Base-by-base conservation (phyloP, 2,888 invertebrate species). In the Athalia cordata region DNA sequence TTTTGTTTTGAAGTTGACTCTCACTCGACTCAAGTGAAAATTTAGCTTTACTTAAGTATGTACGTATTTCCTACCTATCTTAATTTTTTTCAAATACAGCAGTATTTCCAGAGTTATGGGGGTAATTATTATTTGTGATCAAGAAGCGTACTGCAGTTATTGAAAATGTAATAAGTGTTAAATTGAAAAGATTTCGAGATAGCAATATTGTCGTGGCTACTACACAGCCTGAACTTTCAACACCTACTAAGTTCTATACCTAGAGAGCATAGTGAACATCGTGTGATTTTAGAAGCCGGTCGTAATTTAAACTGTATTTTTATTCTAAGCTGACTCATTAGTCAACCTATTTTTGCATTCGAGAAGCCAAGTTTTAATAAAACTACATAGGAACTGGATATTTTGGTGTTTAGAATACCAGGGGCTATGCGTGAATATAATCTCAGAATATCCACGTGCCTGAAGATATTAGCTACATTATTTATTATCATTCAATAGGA, bases 301-400 rank as follows among this genome's bases (percentile, higher is more conserved):
- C 75, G 47, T 62, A 62, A 75, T 62, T 61, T 49, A 50, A 29
- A 43, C 15, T 75, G 2, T 75, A 75, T 75, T 75, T 75, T 75
- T 62, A 75, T 62, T 62, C 49, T 62, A 61, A 49, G 49, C 61
- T 62, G 62, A 75, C 74, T 75, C 74, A 62, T 62, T 75, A 62
- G 74, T 75, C 50, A 50, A 50, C 61, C 75, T 75, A 75, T 75
- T 75, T 62, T 75, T 75, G 49, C 62, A 64, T 45, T 50, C 50
- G 50, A 75, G 49, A 9, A 75, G 50, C 55, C 4, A 47, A 68
- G 72, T 72, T 72, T 4, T 11, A 45, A 59, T 57, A 59, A 72
- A 72, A 59, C 45, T 57, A 47, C 13, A 72, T 45, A 47, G 13
- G 29, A 49, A 55, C 11, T 5, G 43, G 6, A 29, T 72, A 72